Evolutionary conservation across 1,140 invertebrate genomes (phyloP).

Genomic region (Leptopilina boulardi): DNA sequence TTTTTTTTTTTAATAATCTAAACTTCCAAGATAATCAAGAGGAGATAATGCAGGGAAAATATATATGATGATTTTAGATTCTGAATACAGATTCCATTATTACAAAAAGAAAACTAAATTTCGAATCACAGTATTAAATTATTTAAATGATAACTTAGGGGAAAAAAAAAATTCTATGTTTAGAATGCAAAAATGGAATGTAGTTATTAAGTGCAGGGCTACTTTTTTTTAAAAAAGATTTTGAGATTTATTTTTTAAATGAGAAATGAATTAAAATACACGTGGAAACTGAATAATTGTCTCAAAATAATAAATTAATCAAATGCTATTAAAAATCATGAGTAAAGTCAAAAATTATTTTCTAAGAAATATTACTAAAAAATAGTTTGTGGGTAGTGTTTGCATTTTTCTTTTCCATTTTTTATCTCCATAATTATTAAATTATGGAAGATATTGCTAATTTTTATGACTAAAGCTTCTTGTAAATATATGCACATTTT

Average conservation of each 20-base stretch:
- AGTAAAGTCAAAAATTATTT: too few relatives aligned
- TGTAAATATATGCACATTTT: too few relatives aligned
- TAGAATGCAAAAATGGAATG: neutral
- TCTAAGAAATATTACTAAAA: too few relatives aligned
- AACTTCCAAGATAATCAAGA: neutral
- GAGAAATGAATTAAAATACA: too few relatives aligned
- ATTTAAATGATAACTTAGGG: conserved; percentile 1
- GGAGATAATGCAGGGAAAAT: neutral
- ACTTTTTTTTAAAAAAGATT: too few relatives aligned
- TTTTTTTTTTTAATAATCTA: neutral
- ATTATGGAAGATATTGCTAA: neutral
- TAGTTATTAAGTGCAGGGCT: conserved; percentile 23
- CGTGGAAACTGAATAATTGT: too few relatives aligned
- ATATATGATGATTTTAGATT: neutral
- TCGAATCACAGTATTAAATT: conserved; percentile 19
- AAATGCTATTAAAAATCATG: too few relatives aligned
- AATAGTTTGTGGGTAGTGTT: too few relatives aligned
- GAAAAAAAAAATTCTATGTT: neutral
- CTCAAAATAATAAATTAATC: too few relatives aligned
- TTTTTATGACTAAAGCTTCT: neutral
- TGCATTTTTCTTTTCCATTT: too few relatives aligned
- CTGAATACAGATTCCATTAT: conserved; percentile 7
- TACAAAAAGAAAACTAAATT: neutral
- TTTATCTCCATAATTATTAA: too few relatives aligned
- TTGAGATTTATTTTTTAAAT: too few relatives aligned